Percentiles rank a stretch among this genome's conserved stretches.
phyloP scores from a whole-genome alignment of 2,113 vertebrate species.

The Thoracochromis brauschi region DNA sequence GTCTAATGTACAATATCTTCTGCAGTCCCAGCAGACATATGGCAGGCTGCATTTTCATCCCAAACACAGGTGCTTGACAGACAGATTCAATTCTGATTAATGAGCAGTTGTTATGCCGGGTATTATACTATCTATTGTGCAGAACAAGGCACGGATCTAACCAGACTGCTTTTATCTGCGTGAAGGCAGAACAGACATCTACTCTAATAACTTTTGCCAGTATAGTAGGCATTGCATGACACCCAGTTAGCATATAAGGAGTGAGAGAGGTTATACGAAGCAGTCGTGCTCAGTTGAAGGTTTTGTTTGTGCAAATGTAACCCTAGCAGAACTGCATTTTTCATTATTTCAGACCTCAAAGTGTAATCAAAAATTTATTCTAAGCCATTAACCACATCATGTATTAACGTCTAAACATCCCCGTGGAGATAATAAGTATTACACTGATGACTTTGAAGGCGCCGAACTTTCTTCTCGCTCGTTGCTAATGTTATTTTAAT shows the following conservation, averaged over 20 bases:
- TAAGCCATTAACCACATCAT: neutral
- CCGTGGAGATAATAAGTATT: neutral
- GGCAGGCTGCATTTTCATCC: neutral
- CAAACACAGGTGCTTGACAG: conserved; percentile 28
- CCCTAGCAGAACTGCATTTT: neutral
- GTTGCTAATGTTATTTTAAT: neutral
- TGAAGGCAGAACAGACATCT: neutral
- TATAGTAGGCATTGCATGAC: neutral
- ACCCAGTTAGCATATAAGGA: neutral
- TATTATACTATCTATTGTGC: neutral
- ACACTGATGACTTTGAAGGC: neutral
- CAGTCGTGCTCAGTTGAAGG: neutral
- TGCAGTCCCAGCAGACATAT: neutral
- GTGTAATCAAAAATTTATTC: neutral
- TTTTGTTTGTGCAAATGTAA: neutral
- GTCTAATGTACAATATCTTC: conserved; percentile 1
- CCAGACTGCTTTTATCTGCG: neutral
- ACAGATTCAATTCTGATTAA: conserved; percentile 38
- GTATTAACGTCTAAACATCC: neutral
- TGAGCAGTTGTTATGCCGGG: conserved; percentile 14
- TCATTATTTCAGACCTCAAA: neutral
- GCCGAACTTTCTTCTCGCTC: neutral
- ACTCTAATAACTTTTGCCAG: neutral
- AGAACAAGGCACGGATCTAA: neutral
- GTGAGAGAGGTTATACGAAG: neutral